Evolutionary conservation across 1,140 invertebrate species (phyloP).

Genomic region (Apis florea): DNA sequence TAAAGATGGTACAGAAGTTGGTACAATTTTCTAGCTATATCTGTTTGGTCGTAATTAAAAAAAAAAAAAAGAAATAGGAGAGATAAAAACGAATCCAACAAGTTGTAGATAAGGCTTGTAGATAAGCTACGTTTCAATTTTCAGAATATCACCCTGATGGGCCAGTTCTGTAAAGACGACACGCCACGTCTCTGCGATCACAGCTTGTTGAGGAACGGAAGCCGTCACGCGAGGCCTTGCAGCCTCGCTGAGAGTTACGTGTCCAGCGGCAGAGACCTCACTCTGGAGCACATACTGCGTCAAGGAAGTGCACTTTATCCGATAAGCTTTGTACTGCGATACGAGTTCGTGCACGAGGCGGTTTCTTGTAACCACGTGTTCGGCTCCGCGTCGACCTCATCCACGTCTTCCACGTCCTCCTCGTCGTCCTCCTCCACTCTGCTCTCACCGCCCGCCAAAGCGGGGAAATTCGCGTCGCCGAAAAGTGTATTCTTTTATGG

Average conservation of each 20-base stretch:
- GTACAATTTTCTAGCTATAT: no score
- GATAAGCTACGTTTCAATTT: not conserved
- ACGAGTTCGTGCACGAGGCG: slow-evolving; percentile 87
- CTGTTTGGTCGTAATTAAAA: no score
- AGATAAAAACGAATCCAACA: no score
- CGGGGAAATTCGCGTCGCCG: slow-evolving; percentile 87
- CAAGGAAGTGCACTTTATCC: slow-evolving; percentile 90
- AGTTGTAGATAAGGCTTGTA: no score
- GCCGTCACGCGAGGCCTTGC: slow-evolving; percentile 87
- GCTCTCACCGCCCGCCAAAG: slow-evolving; percentile 64
- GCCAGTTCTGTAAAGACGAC: slow-evolving; percentile 89
- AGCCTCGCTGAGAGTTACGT: slow-evolving; percentile 89
- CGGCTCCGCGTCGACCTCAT: slow-evolving; percentile 74
- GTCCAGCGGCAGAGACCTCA: slow-evolving; percentile 85
- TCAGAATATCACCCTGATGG: slow-evolving; percentile 83
- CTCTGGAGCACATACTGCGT: slow-evolving; percentile 86
- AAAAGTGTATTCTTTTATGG: slow-evolving; percentile 91
- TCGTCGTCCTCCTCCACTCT: slow-evolving; percentile 48
- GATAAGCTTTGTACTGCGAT: slow-evolving; percentile 87
- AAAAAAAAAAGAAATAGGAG: no score
- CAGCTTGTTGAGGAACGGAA: slow-evolving; percentile 87
- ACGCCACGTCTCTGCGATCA: slow-evolving; percentile 88
- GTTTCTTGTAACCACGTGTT: slow-evolving; percentile 83
- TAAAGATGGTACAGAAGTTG: no score
- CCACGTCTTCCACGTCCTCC: slow-evolving; percentile 70